Evolutionary conservation across 2,797 vertebrate genomes (phyloP).

Genomic region (Kryptopterus vitreolus): DNA sequence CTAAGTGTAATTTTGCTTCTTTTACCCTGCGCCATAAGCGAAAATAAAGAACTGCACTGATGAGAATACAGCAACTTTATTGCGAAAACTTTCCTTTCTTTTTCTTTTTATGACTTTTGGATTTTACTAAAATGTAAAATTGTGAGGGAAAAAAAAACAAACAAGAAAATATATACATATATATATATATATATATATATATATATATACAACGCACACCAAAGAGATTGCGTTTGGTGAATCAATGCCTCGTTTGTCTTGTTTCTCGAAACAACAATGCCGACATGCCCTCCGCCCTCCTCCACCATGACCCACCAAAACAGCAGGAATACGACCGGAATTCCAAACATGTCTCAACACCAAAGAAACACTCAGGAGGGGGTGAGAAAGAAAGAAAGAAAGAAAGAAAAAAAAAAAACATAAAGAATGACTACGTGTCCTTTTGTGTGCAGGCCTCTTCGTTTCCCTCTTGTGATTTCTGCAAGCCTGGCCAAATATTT

Average conservation of each 20-base stretch:
- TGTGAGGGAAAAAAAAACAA: no score
- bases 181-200: neutral
- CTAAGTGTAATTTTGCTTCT: conserved; percentile 45
- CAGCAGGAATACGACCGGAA: conserved; percentile 55
- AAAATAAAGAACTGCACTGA: neutral
- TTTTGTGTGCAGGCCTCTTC: conserved; percentile 24
- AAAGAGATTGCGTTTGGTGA: neutral
- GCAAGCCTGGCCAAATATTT: conserved; percentile 54
- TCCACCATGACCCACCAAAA: conserved; percentile 52
- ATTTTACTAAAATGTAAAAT: neutral
- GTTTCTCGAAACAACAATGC: conserved; percentile 44
- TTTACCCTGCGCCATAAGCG: conserved; percentile 32
- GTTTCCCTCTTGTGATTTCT: conserved; percentile 13
- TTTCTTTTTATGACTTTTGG: neutral
- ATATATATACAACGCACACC: no score
- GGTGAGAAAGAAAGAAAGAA: no score
- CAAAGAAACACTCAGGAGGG: conserved; percentile 41
- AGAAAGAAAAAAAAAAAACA: conserved; percentile 18
- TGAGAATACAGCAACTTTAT: conserved; percentile 26
- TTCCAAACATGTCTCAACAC: conserved; percentile 55
- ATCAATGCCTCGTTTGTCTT: conserved; percentile 10
- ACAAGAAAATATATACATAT: neutral
- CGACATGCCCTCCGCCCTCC: conserved; percentile 36
- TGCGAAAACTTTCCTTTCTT: neutral
- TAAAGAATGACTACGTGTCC: conserved; percentile 36